phyloP scores from a whole-genome alignment of 23 tunicate species.

The Corella eumyota region DNA sequence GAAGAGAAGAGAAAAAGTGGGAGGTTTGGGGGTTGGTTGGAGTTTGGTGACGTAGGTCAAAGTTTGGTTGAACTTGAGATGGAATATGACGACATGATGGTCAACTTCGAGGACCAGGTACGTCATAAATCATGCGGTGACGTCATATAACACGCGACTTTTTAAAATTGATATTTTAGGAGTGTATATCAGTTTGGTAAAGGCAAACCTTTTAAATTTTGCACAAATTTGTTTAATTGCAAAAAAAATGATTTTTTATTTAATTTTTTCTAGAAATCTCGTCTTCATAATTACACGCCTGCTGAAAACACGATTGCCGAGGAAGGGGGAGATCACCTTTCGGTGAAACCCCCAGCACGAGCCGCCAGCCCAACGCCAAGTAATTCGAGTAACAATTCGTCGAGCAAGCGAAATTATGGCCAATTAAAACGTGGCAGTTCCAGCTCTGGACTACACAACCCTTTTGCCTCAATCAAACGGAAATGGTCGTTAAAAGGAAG shows the following conservation, averaged over 20 bases:
- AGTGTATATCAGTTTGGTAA: too few relatives aligned
- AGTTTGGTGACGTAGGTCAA: conserved; percentile 30
- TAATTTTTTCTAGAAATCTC: conserved; percentile 16
- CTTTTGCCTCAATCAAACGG: conserved; percentile 1
- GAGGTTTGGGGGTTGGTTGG: conserved; percentile 15
- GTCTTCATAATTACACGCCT: conserved; percentile 4
- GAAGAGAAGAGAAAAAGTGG: conserved; percentile 28
- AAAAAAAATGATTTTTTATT: too few relatives aligned
- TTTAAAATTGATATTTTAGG: too few relatives aligned
- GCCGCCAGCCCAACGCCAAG: conserved; percentile 9
- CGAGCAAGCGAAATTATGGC: background rate
- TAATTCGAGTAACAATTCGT: conserved; percentile 3
- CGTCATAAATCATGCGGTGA: too few relatives aligned
- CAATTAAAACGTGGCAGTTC: conserved; percentile 1
- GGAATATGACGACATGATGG: conserved; percentile 49
- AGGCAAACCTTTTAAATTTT: too few relatives aligned
- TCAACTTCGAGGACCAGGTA: conserved; percentile 34
- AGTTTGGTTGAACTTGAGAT: conserved; percentile 24
- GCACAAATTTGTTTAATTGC: too few relatives aligned
- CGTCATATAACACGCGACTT: too few relatives aligned
- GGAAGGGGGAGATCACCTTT: too few relatives aligned
- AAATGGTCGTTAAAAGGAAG: too few relatives aligned
- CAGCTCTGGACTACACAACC: background rate
- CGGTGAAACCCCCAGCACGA: too few relatives aligned
- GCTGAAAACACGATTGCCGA: conserved; percentile 7